Percentiles rank a stretch among this genome's conserved stretches.
These are phyloP conservation scores for Zophobas morio DNA, from an alignment of 1,140 invertebrate genomes.

Conservation along the genomic window DNA sequence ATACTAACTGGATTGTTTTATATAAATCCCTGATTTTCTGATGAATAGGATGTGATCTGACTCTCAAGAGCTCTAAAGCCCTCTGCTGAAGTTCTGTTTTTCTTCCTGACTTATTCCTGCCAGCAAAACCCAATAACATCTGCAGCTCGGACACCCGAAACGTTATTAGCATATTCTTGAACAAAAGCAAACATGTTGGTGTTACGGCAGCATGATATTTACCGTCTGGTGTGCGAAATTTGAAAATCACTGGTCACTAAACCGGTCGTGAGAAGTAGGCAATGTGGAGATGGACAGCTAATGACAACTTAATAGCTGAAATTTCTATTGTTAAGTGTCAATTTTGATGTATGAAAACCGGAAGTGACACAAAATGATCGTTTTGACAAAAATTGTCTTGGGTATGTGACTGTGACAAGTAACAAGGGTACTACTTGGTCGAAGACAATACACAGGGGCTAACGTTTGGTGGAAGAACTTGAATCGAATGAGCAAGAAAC, in stretches of 20 bases:
- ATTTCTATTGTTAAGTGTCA: not conserved
- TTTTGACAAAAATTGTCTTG: not conserved
- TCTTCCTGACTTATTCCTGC: conserved; percentile 87
- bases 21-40: conserved; percentile 89
- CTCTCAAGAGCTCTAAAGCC: conserved; percentile 83
- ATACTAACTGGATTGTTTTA: conserved; percentile 77
- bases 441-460: not conserved
- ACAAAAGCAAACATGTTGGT: conserved; percentile 65
- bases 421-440: conserved; percentile 5
- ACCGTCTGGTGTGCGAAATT: too few relatives aligned
- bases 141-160: conserved; percentile 90
- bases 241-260: too few relatives aligned
- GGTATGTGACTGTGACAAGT: not conserved
- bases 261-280: too few relatives aligned
- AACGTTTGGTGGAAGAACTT: not conserved
- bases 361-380: not conserved
- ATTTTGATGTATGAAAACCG: not conserved
- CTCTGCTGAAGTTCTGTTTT: conserved; percentile 89
- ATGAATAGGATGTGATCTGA: conserved; percentile 79
- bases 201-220: not conserved
- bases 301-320: not conserved
- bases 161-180: conserved; percentile 85
- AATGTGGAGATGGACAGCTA: conserved; percentile 17
- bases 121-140: conserved; percentile 87
- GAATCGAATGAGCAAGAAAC: conserved; percentile 3